These are phyloP conservation scores for Melanotaenia boesemani DNA, from an alignment of 2,797 vertebrate species.

Conservation along the genomic window DNA sequence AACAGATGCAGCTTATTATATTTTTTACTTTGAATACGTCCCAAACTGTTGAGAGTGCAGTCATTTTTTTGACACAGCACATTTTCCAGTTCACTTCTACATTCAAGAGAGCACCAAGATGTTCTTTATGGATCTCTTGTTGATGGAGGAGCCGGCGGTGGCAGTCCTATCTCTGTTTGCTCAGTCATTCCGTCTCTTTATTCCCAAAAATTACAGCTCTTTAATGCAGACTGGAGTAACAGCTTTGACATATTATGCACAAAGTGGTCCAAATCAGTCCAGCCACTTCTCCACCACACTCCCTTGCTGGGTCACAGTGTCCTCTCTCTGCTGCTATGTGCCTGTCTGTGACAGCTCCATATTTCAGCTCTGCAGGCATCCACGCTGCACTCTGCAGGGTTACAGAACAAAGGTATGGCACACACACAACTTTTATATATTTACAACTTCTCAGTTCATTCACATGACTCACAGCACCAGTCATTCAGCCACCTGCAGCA, in stretches of 20 bases:
- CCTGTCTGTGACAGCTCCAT: slow-evolving; percentile 70
- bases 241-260: slow-evolving; percentile 12
- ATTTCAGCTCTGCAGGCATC: slow-evolving; percentile 69
- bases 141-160: slow-evolving; percentile 3
- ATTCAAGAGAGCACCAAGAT: background rate
- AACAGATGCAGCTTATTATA: slow-evolving; percentile 21
- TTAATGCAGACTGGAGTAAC: slow-evolving; percentile 24
- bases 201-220: slow-evolving; percentile 17
- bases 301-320: slow-evolving; percentile 62
- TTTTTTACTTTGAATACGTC: slow-evolving; percentile 22
- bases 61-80: slow-evolving; percentile 21
- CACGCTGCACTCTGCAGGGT: slow-evolving; percentile 50
- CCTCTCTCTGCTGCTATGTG: slow-evolving; percentile 57
- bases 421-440: slow-evolving; percentile 61
- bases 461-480: slow-evolving; percentile 34
- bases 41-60: background rate
- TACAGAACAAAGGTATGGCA: slow-evolving; percentile 37
- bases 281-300: slow-evolving; percentile 22
- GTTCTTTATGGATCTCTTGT: background rate
- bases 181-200: background rate
- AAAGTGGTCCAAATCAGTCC: slow-evolving; percentile 18
- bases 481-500: slow-evolving; percentile 22
- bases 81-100: slow-evolving; percentile 20
- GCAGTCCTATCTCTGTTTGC: slow-evolving; percentile 18
- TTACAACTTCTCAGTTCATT: slow-evolving; percentile 47